Base-by-base conservation (phyloP, 2,113 vertebrate species). In the Rhinopomastus cyanomelas region DNA sequence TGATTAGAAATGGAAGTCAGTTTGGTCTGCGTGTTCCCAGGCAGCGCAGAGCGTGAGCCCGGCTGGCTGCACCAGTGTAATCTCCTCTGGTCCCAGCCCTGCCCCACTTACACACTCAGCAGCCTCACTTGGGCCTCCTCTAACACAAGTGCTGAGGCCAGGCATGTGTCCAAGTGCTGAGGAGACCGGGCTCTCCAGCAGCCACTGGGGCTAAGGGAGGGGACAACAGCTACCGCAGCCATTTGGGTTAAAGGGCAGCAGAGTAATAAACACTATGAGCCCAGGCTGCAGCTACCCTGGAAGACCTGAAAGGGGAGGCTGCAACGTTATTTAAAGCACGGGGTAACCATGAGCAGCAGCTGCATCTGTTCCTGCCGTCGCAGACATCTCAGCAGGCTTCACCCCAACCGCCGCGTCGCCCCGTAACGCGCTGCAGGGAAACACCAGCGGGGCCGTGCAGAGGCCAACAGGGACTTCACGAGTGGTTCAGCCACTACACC, bases 141-240 rank as follows among this genome's bases (percentile, higher is more conserved):
- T 15, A n/a, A 27, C 6, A 13, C 12, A 2, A 19, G 36, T 11
- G 0, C 42, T 75, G 23, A 16, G 30, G 27, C 8, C 4, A 23
- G 49, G 32, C 1, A 0, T 1, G 2, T 0, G 2, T 14, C 21
- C 8, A 4, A 2, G 37, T 2, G 18, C 5, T 51, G 17, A 29
- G 21, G 82, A 52, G 27, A 17, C 21, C 5, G 27, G 36, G 37
- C 27, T 51, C 34, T 62, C 56, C 9, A 61, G 48, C 9, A 8
- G 39, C 87, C 16, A 23, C 1, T n/a, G 34, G 23, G 19, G 32
- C 85, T 53, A 46, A 82, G 67, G 65, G 44, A 62, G 30, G 79
- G 60, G 76, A 34, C 0, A 4, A 84, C 19, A 85, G 23, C 52
- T 53, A 64, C 20, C 68, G 85, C 76, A 46, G 3, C 25, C 26